phyloP scores from a whole-genome alignment of 2,797 vertebrate species.

The Xiphophorus birchmanni region DNA sequence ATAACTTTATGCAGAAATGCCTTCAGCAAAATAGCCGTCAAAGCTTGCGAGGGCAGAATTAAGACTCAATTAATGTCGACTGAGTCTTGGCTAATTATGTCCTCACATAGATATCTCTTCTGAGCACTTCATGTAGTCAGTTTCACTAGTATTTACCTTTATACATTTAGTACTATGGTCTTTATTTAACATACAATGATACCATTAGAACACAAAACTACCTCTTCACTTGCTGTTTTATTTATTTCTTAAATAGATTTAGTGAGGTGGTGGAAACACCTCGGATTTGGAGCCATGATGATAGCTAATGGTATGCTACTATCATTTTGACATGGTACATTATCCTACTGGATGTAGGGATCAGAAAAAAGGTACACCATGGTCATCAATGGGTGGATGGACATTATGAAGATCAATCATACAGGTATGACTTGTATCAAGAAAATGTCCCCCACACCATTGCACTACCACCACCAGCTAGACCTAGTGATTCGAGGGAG shows the following conservation, averaged over 20 bases:
- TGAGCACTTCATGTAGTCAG: conserved; percentile 61
- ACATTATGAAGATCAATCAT: not conserved
- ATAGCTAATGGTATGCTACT: not conserved
- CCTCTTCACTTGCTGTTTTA: not conserved
- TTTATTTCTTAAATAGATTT: not conserved
- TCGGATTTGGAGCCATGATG: not conserved
- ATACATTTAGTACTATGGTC: conserved; percentile 53
- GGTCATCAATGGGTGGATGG: not conserved
- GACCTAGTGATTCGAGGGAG: not conserved
- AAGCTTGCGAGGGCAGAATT: conserved; percentile 40
- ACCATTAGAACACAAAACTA: not conserved
- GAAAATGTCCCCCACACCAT: not conserved
- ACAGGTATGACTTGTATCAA: not conserved
- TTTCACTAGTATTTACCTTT: conserved; percentile 47
- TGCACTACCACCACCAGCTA: not conserved
- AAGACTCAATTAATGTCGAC: conserved; percentile 66
- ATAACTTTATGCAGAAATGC: conserved; percentile 30
- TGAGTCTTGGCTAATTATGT: conserved; percentile 69
- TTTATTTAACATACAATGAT: conserved; percentile 39
- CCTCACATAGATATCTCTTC: conserved; percentile 57
- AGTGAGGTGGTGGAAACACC: not conserved
- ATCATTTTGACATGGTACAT: not conserved
- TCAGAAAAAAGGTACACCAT: not conserved
- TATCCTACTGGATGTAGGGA: not conserved
- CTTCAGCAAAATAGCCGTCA: conserved; percentile 47